Percentiles rank a stretch among this genome's conserved stretches.
These are phyloP conservation scores for Buathra laborator DNA, from an alignment of 2,888 invertebrate genomes.

Conservation along the genomic window DNA sequence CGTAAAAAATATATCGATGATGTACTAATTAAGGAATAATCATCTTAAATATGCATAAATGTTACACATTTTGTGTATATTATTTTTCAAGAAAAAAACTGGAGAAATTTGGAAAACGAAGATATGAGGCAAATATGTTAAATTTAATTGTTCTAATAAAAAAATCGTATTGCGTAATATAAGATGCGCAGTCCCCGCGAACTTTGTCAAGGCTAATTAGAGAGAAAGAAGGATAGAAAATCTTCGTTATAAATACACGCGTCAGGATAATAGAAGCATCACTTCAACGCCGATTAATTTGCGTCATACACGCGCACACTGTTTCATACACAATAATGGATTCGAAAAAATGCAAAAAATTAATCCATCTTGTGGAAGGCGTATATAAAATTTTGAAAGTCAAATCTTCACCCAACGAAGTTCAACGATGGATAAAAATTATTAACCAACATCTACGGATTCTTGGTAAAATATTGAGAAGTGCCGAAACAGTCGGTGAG, in stretches of 20 bases:
- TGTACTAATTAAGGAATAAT: too few species aligned
- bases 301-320: background rate
- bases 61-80: background rate
- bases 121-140: background rate
- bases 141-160: background rate
- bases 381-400: background rate
- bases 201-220: constrained; percentile 3
- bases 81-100: background rate
- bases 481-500: background rate
- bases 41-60: background rate
- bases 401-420: background rate
- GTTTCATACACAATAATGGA: background rate
- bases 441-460: background rate
- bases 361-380: background rate
- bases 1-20: too few species aligned
- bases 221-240: background rate
- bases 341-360: constrained; percentile 4
- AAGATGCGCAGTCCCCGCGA: background rate
- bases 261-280: background rate
- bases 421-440: constrained; percentile 3
- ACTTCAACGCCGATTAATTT: background rate
- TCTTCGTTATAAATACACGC: background rate
- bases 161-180: background rate
- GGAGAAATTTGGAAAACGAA: background rate
- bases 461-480: background rate